phyloP scores from a whole-genome alignment of 2,113 vertebrate species.

The Manacus vitellinus region DNA sequence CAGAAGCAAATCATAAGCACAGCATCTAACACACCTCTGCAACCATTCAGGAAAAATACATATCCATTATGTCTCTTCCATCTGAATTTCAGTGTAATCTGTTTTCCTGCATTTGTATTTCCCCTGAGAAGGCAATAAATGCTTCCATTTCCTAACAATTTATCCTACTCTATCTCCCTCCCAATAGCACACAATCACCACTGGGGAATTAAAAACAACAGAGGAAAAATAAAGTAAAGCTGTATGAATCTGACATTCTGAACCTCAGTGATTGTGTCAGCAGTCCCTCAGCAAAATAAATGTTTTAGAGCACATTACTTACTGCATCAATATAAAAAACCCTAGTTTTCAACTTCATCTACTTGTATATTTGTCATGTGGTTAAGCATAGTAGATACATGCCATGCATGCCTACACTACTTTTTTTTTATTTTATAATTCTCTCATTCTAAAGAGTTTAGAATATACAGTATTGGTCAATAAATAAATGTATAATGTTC shows the following conservation, averaged over 20 bases:
- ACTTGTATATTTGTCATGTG: neutral
- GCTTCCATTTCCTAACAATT: neutral
- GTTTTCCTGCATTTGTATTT: constrained; percentile 23
- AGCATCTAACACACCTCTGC: neutral
- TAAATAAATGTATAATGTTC: neutral
- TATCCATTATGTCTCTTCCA: neutral
- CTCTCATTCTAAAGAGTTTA: neutral
- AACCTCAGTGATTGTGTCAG: neutral
- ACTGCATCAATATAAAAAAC: neutral
- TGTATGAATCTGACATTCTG: neutral
- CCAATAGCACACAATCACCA: neutral
- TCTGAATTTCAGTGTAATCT: neutral
- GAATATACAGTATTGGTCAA: neutral
- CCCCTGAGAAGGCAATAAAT: neutral
- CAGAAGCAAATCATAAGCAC: neutral
- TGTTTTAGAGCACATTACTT: neutral
- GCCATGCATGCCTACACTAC: neutral
- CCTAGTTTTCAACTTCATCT: neutral
- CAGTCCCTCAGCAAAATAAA: neutral
- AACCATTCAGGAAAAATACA: constrained; percentile 5
- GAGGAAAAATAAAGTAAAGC: neutral
- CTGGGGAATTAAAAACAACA: neutral
- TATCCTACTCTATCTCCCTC: neutral
- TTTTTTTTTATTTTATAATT: neutral
- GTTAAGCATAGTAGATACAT: neutral